Base-by-base conservation (phyloP, 2,113 vertebrate species). In the Boleophthalmus pectinirostris region DNA sequence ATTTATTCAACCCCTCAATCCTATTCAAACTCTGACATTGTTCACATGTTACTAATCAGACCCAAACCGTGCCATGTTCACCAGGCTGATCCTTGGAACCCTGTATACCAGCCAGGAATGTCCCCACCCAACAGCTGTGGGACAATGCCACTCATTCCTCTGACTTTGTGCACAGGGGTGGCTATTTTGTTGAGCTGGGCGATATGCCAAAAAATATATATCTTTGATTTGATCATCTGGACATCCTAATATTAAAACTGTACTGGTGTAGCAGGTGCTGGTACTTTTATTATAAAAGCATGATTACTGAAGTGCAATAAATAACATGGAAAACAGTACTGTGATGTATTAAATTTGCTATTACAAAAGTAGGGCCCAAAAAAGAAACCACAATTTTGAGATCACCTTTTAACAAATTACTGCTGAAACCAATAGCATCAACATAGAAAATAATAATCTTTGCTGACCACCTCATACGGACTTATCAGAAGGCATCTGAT, bases 111-210 rank as follows among this genome's bases (percentile, higher is more conserved):
- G 78, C 72, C 60, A 75, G 80, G 81, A 88, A 87, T 87, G 85
- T 78, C 86, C 80, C 68, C 84, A 78, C 79, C 84, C 86, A 70
- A 87, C 89, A 90, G 87, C 89, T 89, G 89, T 69, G 23, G 87
- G 85, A 75, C 72, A 84, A 79, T 86, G 61, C 84, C 82, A 88
- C 80, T 88, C 84, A 89, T 77, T 75, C 57, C 46, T 63, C 16
- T 61, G 21, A 74, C 72, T 66, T 66, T 75, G 24, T 67, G 72
- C 77, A 63, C 65, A 23, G 54, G n/a, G 54, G n/a, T 12, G 21
- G 21, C 9, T 20, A 6, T 56, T 23, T 56, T n/a, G 21, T 56
- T 9, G 18, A 7, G 16, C 49, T 51, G 49, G 15, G 16, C 49
- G 6, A 20, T 51, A 51, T 10, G 7, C 38, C 38, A 43, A 43